Conservation (phyloP, 2,113 vertebrate genomes). For the Gavialis gangeticus region DNA sequence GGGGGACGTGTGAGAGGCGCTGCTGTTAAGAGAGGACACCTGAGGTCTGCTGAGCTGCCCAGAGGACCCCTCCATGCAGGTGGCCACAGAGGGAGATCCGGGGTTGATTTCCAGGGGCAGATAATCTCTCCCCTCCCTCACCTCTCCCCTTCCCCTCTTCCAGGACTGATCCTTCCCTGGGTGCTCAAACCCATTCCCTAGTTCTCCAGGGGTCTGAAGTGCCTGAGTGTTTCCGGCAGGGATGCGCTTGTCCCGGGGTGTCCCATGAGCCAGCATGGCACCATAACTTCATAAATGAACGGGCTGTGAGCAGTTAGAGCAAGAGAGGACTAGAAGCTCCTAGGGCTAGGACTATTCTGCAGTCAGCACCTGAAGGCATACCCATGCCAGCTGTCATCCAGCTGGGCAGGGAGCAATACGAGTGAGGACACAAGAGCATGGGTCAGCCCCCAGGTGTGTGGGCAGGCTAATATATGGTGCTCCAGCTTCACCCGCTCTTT, state of each 20-base stretch:
- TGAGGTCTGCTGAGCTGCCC: too few species aligned
- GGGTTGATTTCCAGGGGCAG: not conserved
- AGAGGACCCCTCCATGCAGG: not conserved
- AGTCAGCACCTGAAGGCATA: too few species aligned
- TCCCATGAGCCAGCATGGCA: fast-evolving
- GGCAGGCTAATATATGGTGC: too few species aligned
- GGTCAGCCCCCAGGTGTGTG: too few species aligned
- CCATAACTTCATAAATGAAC: not conserved
- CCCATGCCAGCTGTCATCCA: too few species aligned
- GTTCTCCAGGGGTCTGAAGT: not conserved
- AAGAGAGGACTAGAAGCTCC: not conserved
- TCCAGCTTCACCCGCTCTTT: too few species aligned
- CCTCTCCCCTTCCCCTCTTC: too few species aligned
- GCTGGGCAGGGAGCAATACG: too few species aligned
- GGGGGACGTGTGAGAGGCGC: too few species aligned
- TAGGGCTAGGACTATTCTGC: not conserved
- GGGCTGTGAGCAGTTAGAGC: not conserved
- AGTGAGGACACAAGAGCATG: too few species aligned
- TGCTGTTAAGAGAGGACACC: too few species aligned
- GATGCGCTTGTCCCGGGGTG: not conserved
- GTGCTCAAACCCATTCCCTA: not conserved
- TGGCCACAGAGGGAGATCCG: not conserved
- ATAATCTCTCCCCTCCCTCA: not conserved
- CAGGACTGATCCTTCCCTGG: not conserved
- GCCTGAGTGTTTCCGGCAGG: not conserved